Percentiles rank a stretch among this genome's conserved stretches.
Evolutionary conservation across 2,797 vertebrate species (phyloP).

Genomic region (Manis javanica): DNA sequence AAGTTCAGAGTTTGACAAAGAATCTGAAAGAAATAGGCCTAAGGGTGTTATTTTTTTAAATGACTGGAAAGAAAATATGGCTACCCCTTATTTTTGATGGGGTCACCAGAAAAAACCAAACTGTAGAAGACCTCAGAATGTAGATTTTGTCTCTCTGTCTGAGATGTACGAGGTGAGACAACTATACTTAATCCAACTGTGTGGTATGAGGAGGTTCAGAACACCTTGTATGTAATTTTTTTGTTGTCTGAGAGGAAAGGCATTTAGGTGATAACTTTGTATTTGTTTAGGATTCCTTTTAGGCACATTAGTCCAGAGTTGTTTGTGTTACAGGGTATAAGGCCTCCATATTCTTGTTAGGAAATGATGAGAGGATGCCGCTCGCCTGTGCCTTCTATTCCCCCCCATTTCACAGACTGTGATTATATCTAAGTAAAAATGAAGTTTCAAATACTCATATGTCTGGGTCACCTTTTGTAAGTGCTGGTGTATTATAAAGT

Average conservation of each 20-base stretch:
- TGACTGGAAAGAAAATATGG: background rate
- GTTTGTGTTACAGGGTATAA: background rate
- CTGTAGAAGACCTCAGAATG: background rate
- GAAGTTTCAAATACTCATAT: conserved; percentile 76
- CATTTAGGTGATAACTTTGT: background rate
- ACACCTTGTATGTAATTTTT: background rate
- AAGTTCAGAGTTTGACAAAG: background rate
- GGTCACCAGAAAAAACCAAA: background rate
- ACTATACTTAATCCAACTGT: background rate
- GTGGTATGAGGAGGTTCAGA: background rate
- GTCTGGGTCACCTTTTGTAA: conserved; percentile 75
- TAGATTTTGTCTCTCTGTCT: background rate
- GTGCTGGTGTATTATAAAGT: conserved; percentile 63
- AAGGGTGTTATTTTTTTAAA: background rate
- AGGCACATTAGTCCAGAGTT: background rate
- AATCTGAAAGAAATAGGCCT: background rate
- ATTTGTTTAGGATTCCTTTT: background rate
- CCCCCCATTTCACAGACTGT: background rate
- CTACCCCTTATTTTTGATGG: background rate
- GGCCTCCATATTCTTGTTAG: background rate
- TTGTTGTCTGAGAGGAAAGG: background rate
- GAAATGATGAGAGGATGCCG: background rate
- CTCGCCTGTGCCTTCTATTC: accelerated
- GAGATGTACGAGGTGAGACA: background rate
- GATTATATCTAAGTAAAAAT: conserved; percentile 47